Base-by-base conservation (phyloP, 2,113 vertebrate species). In the Gnathonemus longibarbis region DNA sequence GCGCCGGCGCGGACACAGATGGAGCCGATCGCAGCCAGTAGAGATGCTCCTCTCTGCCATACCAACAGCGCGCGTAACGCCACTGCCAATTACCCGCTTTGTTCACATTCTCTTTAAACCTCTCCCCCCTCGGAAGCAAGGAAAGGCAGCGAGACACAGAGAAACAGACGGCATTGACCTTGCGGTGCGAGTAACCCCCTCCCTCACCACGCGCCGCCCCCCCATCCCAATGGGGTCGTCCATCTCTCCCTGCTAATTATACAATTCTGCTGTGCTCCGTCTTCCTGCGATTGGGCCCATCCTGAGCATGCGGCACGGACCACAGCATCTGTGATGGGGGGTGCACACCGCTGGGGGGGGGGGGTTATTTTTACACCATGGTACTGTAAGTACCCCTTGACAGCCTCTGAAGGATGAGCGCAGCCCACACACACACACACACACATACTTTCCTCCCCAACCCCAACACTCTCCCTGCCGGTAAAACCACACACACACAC, bases 361-460 rank as follows among this genome's bases (percentile, higher is more conserved):
- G 27, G 66, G 17, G 88, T 94, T 93, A 93, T 91, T 52, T 52
- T 92, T 91, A 93, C 88, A 31, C 80, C 15, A 87, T 15, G 52
- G 77, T 58, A 58, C 35, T 52, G 49, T 87, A 89, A 84, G 89
- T 89, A 56, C 77, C 84, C 11, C 84, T 53, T 87, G 89, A 87
- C 84, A 77, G 48, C 21, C 21, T 48, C 19, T 35, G 84, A 52
- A 48, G 58, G 85, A 74, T 50, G 27, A n/a, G 27, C 11, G 3
- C 15, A 39, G 88, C 88, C 35, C 70, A 84, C 74, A 90, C 87
- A 50, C 56, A 1, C 50, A 62, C 74, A 48, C 39, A 39, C 39
- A 74, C 74, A 31, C 39, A 83, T 62, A 45, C 35, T 88, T 52
- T 13, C 50, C 50, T 52, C 11, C 49, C 49, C 49, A 50, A 50